Evolutionary conservation across 2,888 invertebrate genomes (phyloP).

Genomic region (Chirona hameri): DNA sequence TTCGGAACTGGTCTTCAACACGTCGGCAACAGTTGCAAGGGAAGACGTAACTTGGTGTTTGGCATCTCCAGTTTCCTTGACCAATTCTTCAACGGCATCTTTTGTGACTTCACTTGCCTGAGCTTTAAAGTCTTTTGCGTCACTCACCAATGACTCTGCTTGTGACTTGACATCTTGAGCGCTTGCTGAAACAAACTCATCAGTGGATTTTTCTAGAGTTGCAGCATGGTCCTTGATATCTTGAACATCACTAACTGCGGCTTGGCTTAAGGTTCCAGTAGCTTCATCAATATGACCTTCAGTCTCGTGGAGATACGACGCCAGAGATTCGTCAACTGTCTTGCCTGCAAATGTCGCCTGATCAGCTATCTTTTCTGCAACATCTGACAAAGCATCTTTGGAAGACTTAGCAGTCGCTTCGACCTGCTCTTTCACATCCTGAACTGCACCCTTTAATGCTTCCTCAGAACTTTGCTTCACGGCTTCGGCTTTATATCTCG

Average conservation of each 20-base stretch:
- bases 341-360: not conserved
- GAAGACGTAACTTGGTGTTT: too few species aligned
- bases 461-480: not conserved
- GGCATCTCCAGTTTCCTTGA: too few species aligned
- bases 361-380: not conserved
- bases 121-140: too few species aligned
- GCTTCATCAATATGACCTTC: too few species aligned
- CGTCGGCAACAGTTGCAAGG: too few species aligned
- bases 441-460: not conserved
- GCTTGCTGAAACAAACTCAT: not conserved
- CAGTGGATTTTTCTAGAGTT: not conserved
- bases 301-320: too few species aligned
- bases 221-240: not conserved
- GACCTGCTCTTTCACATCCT: not conserved
- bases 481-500: not conserved
- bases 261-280: too few species aligned
- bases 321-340: not conserved
- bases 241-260: not conserved
- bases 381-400: not conserved
- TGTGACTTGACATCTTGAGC: too few species aligned
- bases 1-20: too few species aligned
- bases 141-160: too few species aligned
- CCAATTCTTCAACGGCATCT: too few species aligned
- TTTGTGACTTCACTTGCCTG: too few species aligned
- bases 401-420: not conserved